phyloP scores from a whole-genome alignment of 1,140 invertebrate species.

The Danaus plexippus region DNA sequence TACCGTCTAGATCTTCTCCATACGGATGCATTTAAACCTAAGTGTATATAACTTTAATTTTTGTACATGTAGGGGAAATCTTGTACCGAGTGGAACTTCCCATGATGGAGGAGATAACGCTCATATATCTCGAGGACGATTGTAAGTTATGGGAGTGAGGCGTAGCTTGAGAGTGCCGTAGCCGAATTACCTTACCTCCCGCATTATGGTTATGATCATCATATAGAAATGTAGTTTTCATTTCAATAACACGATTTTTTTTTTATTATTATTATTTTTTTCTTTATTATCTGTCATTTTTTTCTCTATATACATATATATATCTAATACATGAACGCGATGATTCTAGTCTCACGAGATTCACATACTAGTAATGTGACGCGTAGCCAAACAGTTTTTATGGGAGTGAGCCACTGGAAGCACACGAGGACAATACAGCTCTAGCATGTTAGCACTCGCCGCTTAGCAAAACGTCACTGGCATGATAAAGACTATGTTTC shows the following conservation, averaged over 20 bases:
- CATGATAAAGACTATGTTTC: too few species aligned
- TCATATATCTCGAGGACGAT: slow-evolving; percentile 88
- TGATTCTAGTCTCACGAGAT: slow-evolving; percentile 56
- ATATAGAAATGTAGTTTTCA: slow-evolving; percentile 73
- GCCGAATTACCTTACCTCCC: slow-evolving; percentile 70
- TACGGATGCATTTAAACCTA: slow-evolving; percentile 22
- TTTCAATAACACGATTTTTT: slow-evolving; percentile 70
- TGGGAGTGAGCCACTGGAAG: slow-evolving; percentile 55
- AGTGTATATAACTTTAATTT: slow-evolving; percentile 74
- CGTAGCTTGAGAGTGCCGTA: slow-evolving; percentile 73
- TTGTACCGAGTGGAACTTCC: slow-evolving; percentile 91
- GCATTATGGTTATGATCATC: slow-evolving; percentile 74
- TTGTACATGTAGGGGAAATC: slow-evolving; percentile 85
- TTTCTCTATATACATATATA: slow-evolving; percentile 57
- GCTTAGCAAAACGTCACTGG: too few species aligned
- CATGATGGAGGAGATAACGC: slow-evolving; percentile 90
- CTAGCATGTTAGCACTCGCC: slow-evolving; percentile 19
- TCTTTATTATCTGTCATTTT: slow-evolving; percentile 44
- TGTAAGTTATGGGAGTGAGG: slow-evolving; percentile 73
- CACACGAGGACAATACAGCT: slow-evolving; percentile 52
- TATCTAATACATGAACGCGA: slow-evolving; percentile 31
- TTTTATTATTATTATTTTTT: slow-evolving; percentile 36
- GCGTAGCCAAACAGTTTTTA: slow-evolving; percentile 27
- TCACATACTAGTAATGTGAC: slow-evolving; percentile 21
- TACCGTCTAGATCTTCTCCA: slow-evolving; percentile 16